Evolutionary conservation across 2,797 vertebrate genomes (phyloP).

Genomic region (Uromys caudimaculatus): DNA sequence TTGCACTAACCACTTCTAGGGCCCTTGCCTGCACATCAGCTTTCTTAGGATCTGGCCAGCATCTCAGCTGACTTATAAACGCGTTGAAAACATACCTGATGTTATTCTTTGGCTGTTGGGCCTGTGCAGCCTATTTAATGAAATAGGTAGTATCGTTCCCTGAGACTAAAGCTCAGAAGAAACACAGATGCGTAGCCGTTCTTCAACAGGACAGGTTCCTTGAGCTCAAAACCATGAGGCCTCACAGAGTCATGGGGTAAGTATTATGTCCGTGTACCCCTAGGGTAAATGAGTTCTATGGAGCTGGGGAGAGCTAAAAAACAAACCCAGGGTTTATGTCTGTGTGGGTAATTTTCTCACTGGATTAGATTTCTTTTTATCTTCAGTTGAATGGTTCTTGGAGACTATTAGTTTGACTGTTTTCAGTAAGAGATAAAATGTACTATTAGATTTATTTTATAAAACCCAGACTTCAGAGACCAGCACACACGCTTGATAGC

Average conservation of each 20-base stretch:
- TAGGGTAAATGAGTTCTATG: slow-evolving; percentile 65
- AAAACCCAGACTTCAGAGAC: slow-evolving; percentile 69
- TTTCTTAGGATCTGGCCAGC: neutral
- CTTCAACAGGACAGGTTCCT: slow-evolving; percentile 20
- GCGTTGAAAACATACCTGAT: neutral
- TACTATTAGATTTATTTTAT: slow-evolving; percentile 77
- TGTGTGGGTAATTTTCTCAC: slow-evolving; percentile 67
- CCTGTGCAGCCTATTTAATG: neutral
- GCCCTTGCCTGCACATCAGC: neutral
- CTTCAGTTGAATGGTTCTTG: slow-evolving; percentile 69
- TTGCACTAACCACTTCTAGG: neutral
- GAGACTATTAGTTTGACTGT: slow-evolving; percentile 45
- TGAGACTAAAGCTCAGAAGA: slow-evolving; percentile 47
- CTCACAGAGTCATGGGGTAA: slow-evolving; percentile 55
- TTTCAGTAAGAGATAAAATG: slow-evolving; percentile 78
- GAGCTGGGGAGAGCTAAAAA: slow-evolving; percentile 45
- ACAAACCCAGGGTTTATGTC: slow-evolving; percentile 59
- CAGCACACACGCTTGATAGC: slow-evolving; percentile 67
- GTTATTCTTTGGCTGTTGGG: neutral
- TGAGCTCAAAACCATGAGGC: slow-evolving; percentile 66
- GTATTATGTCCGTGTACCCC: slow-evolving; percentile 57
- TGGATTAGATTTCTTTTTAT: slow-evolving; percentile 80
- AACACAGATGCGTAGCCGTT: slow-evolving; percentile 26
- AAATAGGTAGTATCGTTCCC: slow-evolving; percentile 15
- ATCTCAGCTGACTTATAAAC: slow-evolving; percentile 5